Evolutionary conservation across 2,888 invertebrate genomes (phyloP), one percentile per base, ranked within the genome.

Genomic region (Cataglyphis rosenhaueri): DNA sequence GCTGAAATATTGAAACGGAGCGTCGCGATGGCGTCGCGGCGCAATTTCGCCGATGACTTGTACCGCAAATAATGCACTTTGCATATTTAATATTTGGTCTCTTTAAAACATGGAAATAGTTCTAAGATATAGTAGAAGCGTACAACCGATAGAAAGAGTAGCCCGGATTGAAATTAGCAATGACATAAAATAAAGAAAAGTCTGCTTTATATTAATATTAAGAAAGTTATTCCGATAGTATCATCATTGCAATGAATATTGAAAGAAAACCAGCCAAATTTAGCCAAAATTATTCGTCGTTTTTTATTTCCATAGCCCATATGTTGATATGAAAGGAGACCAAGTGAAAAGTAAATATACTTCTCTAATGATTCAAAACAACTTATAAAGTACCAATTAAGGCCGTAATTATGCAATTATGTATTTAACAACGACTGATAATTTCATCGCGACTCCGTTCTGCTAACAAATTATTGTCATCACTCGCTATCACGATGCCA

Each of bases 41-140:
- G 44, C 59, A 79, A 79, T 70, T 70, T 79, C 25, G 59, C 29
- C 68, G 78, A 79, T 70, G 68, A 79, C 68, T 78, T n/a, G 25
- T 6, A 25, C 5, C n/a, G 32, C 29, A 15, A 29, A 10, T 75
- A 15, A 65, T 55, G 29, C n/a, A 55, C 25, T 15, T n/a, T n/a
- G 21, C 21, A 48, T 52, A 1, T 2, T 59, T 15, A 21, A 66
- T 29, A 25, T 3, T 32, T 76, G 1, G 8, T 6, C 9, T 4
- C 9, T 44, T 21, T 32, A 44, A 52, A 18, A 9, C 12, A 12
- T 41, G 1, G 18, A 41, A 2, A 59, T 48, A 29, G 0, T 0
- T 15, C 2, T 48, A 52, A n/a, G n/a, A n/a, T 21, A 6, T 9
- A 15, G 10, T 32, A 44, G 15, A 48, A 21, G 10, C 29, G 32